phyloP scores from a whole-genome alignment of 2,113 vertebrate genomes.

The Hemicordylus capensis region DNA sequence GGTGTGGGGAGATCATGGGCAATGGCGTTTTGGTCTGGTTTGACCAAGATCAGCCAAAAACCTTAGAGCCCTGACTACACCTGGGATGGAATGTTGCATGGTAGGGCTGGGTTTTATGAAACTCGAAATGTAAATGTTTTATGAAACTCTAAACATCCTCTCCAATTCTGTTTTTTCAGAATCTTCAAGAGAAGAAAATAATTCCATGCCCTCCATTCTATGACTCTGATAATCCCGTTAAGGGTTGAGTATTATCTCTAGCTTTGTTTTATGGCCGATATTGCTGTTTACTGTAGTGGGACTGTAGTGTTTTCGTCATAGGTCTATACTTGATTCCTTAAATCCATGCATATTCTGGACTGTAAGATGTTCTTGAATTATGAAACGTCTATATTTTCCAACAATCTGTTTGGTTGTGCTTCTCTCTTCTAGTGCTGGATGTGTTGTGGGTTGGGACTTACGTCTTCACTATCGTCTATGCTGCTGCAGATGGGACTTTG shows the following conservation, averaged over 20 bases:
- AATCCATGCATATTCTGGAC: no score
- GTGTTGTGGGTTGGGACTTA: constrained; percentile 93
- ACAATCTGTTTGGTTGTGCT: background rate
- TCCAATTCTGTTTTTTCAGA: constrained; percentile 73
- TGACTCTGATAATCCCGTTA: constrained; percentile 88
- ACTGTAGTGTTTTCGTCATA: background rate
- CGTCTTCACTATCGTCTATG: constrained; percentile 90
- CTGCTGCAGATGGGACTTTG: constrained; percentile 87
- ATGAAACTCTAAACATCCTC: background rate
- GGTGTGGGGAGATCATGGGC: no score
- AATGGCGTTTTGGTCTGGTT: no score
- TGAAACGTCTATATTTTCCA: no score
- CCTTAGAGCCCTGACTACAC: no score
- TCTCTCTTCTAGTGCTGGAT: constrained; percentile 85
- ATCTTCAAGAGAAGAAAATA: constrained; percentile 91
- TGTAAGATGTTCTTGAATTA: no score
- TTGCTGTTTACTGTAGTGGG: no score
- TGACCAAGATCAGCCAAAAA: no score
- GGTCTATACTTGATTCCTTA: background rate
- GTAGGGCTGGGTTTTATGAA: no score
- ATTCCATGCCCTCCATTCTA: constrained; percentile 94
- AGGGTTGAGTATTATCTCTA: constrained; percentile 77
- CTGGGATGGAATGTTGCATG: background rate
- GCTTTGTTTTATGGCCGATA: background rate
- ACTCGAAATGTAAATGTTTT: no score